Percentiles rank a stretch among this genome's conserved stretches.
Conservation (phyloP, 2,113 vertebrate species). For the Menura novaehollandiae region DNA sequence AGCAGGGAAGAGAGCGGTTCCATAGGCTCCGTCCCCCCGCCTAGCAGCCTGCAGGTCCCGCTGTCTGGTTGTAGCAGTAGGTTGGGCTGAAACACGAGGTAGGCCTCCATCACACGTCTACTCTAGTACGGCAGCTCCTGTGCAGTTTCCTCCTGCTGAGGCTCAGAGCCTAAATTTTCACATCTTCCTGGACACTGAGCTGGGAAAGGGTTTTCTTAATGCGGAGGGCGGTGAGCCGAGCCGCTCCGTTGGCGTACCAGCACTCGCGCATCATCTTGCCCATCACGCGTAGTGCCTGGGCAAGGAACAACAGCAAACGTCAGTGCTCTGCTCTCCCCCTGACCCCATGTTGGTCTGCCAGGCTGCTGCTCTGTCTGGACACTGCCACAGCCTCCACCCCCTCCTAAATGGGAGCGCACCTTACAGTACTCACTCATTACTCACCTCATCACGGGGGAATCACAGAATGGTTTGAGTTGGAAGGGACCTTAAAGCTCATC, state of each 20-base stretch:
- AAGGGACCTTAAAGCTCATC: background rate
- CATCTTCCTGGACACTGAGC: slow-evolving; percentile 95
- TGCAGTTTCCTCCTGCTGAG: slow-evolving; percentile 57
- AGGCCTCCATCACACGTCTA: slow-evolving; percentile 68
- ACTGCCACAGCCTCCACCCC: accelerated
- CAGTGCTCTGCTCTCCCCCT: background rate
- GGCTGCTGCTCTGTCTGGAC: background rate
- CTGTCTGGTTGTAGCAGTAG: slow-evolving; percentile 61
- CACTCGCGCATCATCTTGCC: slow-evolving; percentile 99
- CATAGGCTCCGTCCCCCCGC: background rate
- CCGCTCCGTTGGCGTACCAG: slow-evolving; percentile 95
- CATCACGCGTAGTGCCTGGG: slow-evolving; percentile 92
- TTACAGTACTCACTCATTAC: background rate
- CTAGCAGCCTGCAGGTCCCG: slow-evolving; percentile 45
- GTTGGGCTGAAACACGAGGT: slow-evolving; percentile 81
- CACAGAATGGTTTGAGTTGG: background rate
- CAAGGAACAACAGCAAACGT: background rate
- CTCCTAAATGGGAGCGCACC: background rate
- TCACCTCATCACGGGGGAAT: background rate
- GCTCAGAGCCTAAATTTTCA: slow-evolving; percentile 83
- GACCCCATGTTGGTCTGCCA: accelerated
- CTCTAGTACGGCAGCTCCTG: slow-evolving; percentile 65
- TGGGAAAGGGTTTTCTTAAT: slow-evolving; percentile 99
- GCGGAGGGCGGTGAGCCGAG: slow-evolving; percentile 91
- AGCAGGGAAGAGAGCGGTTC: slow-evolving; percentile 57